Base-by-base conservation (phyloP, 2,888 invertebrate genomes). In the Cephus spinipes region DNA sequence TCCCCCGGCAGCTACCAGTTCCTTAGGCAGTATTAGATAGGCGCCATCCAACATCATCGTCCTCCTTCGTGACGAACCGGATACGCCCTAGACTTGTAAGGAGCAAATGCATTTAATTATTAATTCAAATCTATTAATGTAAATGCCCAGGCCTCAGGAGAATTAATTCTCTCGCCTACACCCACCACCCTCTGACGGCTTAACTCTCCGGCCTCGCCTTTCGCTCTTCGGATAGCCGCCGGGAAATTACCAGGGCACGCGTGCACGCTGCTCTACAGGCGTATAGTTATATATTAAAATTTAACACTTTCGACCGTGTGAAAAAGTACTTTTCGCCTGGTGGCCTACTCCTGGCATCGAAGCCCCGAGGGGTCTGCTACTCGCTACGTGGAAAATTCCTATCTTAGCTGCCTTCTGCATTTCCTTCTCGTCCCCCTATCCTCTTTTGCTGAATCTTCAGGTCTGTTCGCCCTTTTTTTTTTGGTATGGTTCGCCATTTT, bases 41-140 rank as follows among this genome's bases (percentile, higher is more conserved):
- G 23, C 55, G 23, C 55, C 55, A 23, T 23, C 23, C 9, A 9
- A 23, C 55, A 6, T 9, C 23, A 35, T 23, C 36, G 73, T 36
- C 74, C 23, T 32, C 33, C 74, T 12, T 36, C 69, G 71, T 71
- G 75, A 30, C 71, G 9, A 31, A 31, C 71, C 71, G 23, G 15
- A 71, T 31, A 12, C 71, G 31, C 71, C 71, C 71, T 12, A 31
- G 31, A 71, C 12, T 81, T 81, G 81, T 77, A 83, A 79, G 80
- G 83, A 82, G 83, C 83, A 83, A 86, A 83, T 82, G 84, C 84
- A 83, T 85, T 89, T 87, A 87, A 87, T 85, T 83, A 89, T 89
- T 88, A 89, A 89, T 89, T 86, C 87, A 83, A 79, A 74, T 81
- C 84, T 84, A 87, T 89, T 89, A 88, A 88, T 88, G 87, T 87